Evolutionary conservation across 2,888 invertebrate species (phyloP), one percentile per base, ranked within the genome.

Genomic region (Mesodorylaimus sp.): DNA sequence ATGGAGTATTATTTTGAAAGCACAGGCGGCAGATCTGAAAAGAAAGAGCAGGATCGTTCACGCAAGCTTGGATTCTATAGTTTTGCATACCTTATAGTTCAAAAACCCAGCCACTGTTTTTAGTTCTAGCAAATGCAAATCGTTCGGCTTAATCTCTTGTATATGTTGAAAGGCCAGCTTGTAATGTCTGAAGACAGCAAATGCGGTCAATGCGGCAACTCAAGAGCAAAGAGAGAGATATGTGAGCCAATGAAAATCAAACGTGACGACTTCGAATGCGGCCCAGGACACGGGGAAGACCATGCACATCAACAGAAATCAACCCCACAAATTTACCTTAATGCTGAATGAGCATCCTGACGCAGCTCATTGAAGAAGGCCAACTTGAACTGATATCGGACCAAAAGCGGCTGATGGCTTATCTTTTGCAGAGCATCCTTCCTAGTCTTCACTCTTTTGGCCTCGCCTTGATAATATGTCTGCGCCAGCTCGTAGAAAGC

Each of bases 341-440:
- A 78, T 16, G 89, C 86, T 1, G 81, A 79, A 62, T 78, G 79
- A 57, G 78, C 74, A 65, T 93, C 95, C 66, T 89, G 87, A 60
- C 83, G 81, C 54, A 97, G 70, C 71, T 97, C 97, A 63, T 84
- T 83, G 48, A 89, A 77, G 71, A 89, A 93, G 0, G 83, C 97
- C 67, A 93, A 78, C 72, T 97, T 99, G 66, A 91, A 93, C 64
- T 91, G 86, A 71, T 95, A 93, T 29, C 97, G 73, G 26, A 95
- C 87, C 73, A 83, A 84, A 48, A 97, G 74, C 60, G 23, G 16
- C 25, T 3, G 16, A 47, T n/a, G 3, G 39, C 10, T 46, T 21
- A 16, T 24, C 26, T 46, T 52, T 23, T 32, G 29, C 19, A 53
- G 32, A 2, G 29, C 13, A 64, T 91, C 89, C 58, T 81, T 76